Evolutionary conservation across 2,797 vertebrate species (phyloP), one percentile per base, ranked within the genome.

Genomic region (Epinephelus malabaricus): DNA sequence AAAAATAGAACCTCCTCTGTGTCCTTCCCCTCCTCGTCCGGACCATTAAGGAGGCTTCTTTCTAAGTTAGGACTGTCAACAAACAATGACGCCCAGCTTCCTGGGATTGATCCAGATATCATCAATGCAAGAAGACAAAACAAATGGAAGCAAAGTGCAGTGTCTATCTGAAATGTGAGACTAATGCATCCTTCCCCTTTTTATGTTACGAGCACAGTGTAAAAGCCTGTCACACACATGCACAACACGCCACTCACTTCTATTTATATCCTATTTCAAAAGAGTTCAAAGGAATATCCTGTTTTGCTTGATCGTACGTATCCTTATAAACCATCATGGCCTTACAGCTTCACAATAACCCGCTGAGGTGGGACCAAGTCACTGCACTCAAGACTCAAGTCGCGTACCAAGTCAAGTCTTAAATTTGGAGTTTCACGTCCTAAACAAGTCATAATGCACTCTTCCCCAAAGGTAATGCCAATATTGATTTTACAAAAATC

Each of bases 71-170:
- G 54, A 49, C 60, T 12, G 63, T 79, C 27, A 46, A 73, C 76
- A 82, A 68, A 76, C 61, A 61, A 73, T 27, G 46, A 69, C 8
- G 2, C 45, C 30, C 25, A 12, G 56, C 75, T 74, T 73, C 60
- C 69, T 76, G 73, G 18, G 53, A 45, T 65, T 83, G 59, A 51
- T 76, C 62, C 61, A 80, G 76, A 80, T 11, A 40, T 69, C 21
- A 72, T 69, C 75, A 56, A 30, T 17, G 21, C 14, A 45, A 58
- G 67, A 77, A 55, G n/a, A 54, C 34, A 69, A 38, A 34, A 68
- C 62, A 43, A 54, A 65, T 19, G 7, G 25, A 23, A 23, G 30
- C 49, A 63, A 56, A 63, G 50, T 15, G 4, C 3, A 14, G 49
- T 30, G 19, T 23, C 12, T 18, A 27, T 47, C 27, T 64, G 23